Base-by-base conservation (phyloP, 2,888 invertebrate genomes). In the Orthosia gothica region DNA sequence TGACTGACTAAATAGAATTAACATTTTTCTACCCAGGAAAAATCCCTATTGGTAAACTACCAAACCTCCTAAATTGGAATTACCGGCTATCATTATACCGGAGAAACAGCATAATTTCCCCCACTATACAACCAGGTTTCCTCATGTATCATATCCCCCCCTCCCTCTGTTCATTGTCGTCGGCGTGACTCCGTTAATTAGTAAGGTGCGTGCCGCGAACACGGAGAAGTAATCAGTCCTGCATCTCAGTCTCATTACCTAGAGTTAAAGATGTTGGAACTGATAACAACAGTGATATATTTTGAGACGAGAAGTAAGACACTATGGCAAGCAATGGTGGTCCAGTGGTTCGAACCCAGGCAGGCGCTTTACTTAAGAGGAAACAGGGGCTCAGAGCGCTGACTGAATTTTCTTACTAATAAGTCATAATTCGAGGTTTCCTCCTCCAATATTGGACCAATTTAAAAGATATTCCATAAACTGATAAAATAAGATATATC, bases 181-280 rank as follows among this genome's bases (percentile, higher is more conserved):
- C 72, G 57, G 64, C 84, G 88, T 93, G 93, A 92, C 94, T 90
- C 93, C 91, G 92, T 93, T 94, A 94, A 95, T 95, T 95, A 95
- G 93, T 86, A 85, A 92, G 93, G 91, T 92, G 93, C 93, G 93
- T 94, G 91, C 89, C 91, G 89, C 89, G 89, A 86, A 88, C 87
- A 80, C 87, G 78, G 90, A 89, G 90, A 90, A 95, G 95, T 95
- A 95, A 95, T 95, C 95, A 95, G 94, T 93, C 92, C 94, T 92
- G 91, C 93, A 94, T 93, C 93, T 94, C 75, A 74, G 63, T 71
- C 93, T 94, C 75, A 74, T 62, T 71, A 71, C 89, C 49, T n/a
- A 52, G 90, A 91, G 16, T 32, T 90, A 90, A 18, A 81, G 16
- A 16, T 5, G 15, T 7, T 79, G 72, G 90, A 90, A 85, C 57